A percentile compares a stretch with the other conserved stretches of the same genome.
phyloP scores from a whole-genome alignment of 2,797 vertebrate genomes.

The Neosalanx taihuensis region DNA sequence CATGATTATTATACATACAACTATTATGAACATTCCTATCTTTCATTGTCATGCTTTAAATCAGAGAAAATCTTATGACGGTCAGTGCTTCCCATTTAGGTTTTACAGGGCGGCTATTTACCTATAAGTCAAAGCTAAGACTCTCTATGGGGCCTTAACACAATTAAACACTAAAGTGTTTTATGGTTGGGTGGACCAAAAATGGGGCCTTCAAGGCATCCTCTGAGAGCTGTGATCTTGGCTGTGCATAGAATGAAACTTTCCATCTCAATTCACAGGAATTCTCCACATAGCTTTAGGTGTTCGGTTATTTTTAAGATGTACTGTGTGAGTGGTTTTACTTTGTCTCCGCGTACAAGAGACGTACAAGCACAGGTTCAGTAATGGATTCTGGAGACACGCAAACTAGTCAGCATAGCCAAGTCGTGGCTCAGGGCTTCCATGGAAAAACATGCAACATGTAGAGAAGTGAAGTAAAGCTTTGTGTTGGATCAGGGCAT shows the following conservation, averaged over 20 bases:
- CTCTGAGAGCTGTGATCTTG: constrained; percentile 19
- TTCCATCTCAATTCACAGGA: constrained; percentile 31
- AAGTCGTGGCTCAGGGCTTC: not conserved
- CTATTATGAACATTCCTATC: constrained; percentile 18
- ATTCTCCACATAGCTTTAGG: constrained; percentile 21
- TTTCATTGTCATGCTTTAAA: constrained; percentile 8
- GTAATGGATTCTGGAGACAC: constrained; percentile 1
- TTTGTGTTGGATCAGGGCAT: too few species aligned
- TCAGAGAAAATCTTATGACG: constrained; percentile 20
- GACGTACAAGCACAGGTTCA: not conserved
- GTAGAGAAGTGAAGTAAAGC: not conserved
- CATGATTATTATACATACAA: not conserved
- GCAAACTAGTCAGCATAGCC: not conserved
- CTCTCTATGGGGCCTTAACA: constrained; percentile 30
- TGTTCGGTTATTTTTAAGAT: constrained; percentile 21
- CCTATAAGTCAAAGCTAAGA: constrained; percentile 27
- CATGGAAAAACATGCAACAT: not conserved
- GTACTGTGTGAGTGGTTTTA: constrained; percentile 14
- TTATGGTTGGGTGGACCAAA: constrained; percentile 32
- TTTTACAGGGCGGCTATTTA: constrained; percentile 25
- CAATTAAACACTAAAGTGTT: constrained; percentile 47
- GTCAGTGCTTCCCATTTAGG: constrained; percentile 21
- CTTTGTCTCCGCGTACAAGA: constrained; percentile 15
- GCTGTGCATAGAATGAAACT: constrained; percentile 20
- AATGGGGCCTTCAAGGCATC: constrained; percentile 15